Evolutionary conservation across 1,140 invertebrate species (phyloP).

Genomic region (Hyposmocoma kahamanoa): DNA sequence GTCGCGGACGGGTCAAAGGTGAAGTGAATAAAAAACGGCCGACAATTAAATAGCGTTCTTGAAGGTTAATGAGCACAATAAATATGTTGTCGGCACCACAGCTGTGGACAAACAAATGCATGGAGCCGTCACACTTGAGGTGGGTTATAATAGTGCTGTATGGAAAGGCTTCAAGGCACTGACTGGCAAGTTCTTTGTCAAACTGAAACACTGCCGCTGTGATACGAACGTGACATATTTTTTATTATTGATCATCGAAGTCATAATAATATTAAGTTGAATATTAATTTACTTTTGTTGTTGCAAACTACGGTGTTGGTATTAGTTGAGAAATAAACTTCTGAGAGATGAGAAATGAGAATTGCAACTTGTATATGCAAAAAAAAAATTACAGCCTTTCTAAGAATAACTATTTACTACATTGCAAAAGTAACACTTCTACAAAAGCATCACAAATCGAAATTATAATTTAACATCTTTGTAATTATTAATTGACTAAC

Average conservation of each 20-base stretch:
- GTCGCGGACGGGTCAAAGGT: slow-evolving; percentile 68
- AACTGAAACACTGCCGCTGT: slow-evolving; percentile 27
- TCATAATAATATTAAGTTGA: slow-evolving; percentile 23
- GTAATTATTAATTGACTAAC: too few species aligned
- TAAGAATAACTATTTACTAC: too few species aligned
- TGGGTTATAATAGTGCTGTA: slow-evolving; percentile 33
- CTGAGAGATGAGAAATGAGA: too few species aligned
- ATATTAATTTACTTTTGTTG: slow-evolving; percentile 12
- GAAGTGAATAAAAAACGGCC: slow-evolving; percentile 72
- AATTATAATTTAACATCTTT: too few species aligned
- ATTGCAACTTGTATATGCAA: too few species aligned
- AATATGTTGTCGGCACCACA: slow-evolving; percentile 73
- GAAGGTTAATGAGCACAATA: slow-evolving; percentile 74
- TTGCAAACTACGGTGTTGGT: too few species aligned
- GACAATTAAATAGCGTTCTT: slow-evolving; percentile 74
- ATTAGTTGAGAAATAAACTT: too few species aligned
- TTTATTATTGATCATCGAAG: slow-evolving; percentile 20
- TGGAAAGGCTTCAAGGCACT: slow-evolving; percentile 27
- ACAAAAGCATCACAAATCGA: too few species aligned
- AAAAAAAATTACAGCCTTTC: too few species aligned
- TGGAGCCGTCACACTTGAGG: slow-evolving; percentile 61
- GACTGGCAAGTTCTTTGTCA: slow-evolving; percentile 59
- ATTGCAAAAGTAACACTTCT: too few species aligned
- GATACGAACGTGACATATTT: slow-evolving; percentile 33
- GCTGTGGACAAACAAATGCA: slow-evolving; percentile 68